phyloP scores from a whole-genome alignment of 2,113 vertebrate genomes.

The Theristicus caerulescens region DNA sequence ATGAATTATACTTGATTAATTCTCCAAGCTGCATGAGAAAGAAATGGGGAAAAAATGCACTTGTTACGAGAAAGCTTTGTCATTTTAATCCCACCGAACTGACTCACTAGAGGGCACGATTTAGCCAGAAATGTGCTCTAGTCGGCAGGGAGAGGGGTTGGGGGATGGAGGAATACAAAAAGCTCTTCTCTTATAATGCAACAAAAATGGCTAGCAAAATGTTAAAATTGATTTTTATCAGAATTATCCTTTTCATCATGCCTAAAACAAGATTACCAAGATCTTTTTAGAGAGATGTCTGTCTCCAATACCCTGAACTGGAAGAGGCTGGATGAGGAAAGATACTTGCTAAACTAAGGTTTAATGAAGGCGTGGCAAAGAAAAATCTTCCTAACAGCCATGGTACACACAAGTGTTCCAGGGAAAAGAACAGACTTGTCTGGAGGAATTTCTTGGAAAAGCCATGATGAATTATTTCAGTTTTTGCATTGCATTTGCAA shows the following conservation, averaged over 20 bases:
- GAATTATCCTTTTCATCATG: slow-evolving; percentile 41
- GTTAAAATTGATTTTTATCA: slow-evolving; percentile 39
- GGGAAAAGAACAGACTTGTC: background rate
- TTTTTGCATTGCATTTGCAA: background rate
- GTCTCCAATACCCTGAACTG: background rate
- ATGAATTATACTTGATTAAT: background rate
- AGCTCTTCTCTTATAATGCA: background rate
- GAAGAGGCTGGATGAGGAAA: background rate
- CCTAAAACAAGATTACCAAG: slow-evolving; percentile 29
- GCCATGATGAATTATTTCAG: background rate
- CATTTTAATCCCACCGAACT: background rate
- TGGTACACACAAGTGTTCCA: background rate
- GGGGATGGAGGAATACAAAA: background rate
- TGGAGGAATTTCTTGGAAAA: background rate
- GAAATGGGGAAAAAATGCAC: fast-evolving
- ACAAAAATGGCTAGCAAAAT: slow-evolving; percentile 31
- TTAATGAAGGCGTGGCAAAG: background rate
- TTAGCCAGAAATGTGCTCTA: slow-evolving; percentile 60
- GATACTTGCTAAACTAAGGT: background rate
- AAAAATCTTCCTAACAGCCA: background rate
- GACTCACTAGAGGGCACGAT: slow-evolving; percentile 73
- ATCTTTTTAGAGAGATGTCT: background rate
- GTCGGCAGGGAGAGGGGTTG: background rate
- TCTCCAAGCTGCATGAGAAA: background rate
- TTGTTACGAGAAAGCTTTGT: fast-evolving